Evolutionary conservation across 2,888 invertebrate species (phyloP), one percentile per base, ranked within the genome.

Genomic region (Eubasilissa splendida): DNA sequence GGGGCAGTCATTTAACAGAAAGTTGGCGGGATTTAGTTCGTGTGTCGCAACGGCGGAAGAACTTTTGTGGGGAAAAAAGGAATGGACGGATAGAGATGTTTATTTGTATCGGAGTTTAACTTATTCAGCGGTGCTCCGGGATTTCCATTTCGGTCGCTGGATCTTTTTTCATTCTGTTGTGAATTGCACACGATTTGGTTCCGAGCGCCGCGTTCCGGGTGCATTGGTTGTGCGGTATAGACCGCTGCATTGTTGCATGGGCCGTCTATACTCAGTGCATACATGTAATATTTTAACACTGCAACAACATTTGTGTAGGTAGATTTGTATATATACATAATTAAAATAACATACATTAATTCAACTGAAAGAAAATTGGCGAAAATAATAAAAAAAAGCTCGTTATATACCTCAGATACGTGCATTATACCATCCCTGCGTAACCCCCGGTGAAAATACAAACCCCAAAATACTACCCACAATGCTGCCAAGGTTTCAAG

Each of bases 31-130:
- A 56, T 73, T 58, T 73, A 56, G 56, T 73, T 73, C 71, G 58
- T 73, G 71, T 73, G 70, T 70, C 70, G 70, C 42, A 42, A 9
- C 71, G 71, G 71, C 56, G 71, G 31, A 73, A 31, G 8, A 58
- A 73, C 22, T 33, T 58, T 73, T 33, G n/a, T 14, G 71, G 60
- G n/a, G 65, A 76, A 76, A 75, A 75, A 14, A 31, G 74, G 31
- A 74, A 74, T 14, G 52, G 65, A 63, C 76, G 22, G 66, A 65
- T 65, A 53, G 76, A 54, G 53, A 63, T 76, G 76, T 76, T 76
- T 76, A 76, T 76, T 76, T 76, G 65, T 76, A 76, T 76, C 76
- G 76, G 65, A 76, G 76, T 76, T 76, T 60, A 76, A 76, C 53
- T 76, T 76, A 76, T 76, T 76, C 76, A 76, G 53, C 76, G 76